Conservation (phyloP, 2,113 vertebrate genomes). For the Chrysemys picta region DNA sequence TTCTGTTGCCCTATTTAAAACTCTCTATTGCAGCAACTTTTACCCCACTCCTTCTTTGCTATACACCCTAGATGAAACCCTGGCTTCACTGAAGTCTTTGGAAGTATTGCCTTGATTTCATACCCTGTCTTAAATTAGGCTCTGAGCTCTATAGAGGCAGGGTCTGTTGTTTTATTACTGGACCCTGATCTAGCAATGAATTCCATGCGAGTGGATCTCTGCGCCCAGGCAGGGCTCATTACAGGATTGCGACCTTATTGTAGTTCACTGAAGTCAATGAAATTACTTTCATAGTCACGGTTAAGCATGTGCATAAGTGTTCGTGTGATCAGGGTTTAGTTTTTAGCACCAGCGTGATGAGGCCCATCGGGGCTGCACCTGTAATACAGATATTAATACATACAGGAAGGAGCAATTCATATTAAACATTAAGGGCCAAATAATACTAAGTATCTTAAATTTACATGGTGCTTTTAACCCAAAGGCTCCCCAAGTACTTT, state of each 20-base stretch:
- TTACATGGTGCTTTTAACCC: background rate
- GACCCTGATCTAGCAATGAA: background rate
- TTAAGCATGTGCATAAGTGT: background rate
- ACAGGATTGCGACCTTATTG: background rate
- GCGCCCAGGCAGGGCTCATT: background rate
- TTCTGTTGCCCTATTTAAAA: background rate
- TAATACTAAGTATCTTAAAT: background rate
- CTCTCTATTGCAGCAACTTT: rapidly evolving
- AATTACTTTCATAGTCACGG: background rate
- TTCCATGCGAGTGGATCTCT: background rate
- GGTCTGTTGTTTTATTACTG: background rate
- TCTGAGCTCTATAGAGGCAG: background rate
- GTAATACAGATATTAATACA: background rate
- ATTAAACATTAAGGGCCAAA: background rate
- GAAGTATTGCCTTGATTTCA: background rate
- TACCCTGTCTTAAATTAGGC: background rate
- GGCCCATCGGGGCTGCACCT: no score
- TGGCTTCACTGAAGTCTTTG: background rate
- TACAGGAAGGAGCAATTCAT: background rate
- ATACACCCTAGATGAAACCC: background rate
- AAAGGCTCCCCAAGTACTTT: background rate
- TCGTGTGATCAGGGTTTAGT: background rate
- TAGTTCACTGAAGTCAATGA: background rate
- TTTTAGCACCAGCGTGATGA: background rate
- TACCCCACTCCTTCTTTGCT: background rate